Evolutionary conservation across 2,797 vertebrate species (phyloP).

Genomic region (Enteromius treurensis): DNA sequence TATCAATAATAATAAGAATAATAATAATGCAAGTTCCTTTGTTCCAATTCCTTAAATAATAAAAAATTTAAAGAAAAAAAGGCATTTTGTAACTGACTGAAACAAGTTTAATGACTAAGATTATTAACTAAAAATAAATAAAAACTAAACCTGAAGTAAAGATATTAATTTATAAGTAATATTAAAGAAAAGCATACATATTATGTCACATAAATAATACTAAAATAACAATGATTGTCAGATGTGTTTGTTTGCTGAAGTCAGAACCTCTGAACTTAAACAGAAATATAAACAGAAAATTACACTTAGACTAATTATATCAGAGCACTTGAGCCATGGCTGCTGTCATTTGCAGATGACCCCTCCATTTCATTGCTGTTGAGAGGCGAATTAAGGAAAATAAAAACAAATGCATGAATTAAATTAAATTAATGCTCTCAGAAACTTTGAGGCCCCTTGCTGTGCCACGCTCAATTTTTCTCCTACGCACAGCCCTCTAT

Average conservation of each 20-base stretch:
- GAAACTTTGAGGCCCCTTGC: constrained; percentile 54
- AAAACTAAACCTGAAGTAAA: neutral
- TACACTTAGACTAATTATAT: constrained; percentile 54
- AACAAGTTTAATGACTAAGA: neutral
- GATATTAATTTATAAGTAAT: no score
- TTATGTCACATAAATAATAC: neutral
- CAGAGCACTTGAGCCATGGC: constrained; percentile 54
- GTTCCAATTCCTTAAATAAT: neutral
- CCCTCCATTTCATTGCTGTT: constrained; percentile 42
- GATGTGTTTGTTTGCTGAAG: neutral
- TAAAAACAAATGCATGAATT: constrained; percentile 61
- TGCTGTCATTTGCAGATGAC: constrained; percentile 55
- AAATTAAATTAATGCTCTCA: constrained; percentile 55
- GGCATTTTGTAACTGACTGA: neutral
- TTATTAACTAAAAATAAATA: neutral
- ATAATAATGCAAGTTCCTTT: no score
- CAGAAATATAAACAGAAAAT: constrained; percentile 24
- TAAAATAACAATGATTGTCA: neutral
- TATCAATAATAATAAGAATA: no score
- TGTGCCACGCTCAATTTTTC: constrained; percentile 61
- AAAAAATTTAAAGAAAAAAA: neutral
- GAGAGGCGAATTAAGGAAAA: constrained; percentile 62
- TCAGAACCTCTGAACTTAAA: neutral
- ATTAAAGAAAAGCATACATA: neutral
- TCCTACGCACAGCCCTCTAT: constrained; percentile 57